A percentile compares a stretch with the other conserved stretches of the same genome.
Evolutionary conservation across 2,113 vertebrate genomes (phyloP).

Genomic region (Axis porcinus): DNA sequence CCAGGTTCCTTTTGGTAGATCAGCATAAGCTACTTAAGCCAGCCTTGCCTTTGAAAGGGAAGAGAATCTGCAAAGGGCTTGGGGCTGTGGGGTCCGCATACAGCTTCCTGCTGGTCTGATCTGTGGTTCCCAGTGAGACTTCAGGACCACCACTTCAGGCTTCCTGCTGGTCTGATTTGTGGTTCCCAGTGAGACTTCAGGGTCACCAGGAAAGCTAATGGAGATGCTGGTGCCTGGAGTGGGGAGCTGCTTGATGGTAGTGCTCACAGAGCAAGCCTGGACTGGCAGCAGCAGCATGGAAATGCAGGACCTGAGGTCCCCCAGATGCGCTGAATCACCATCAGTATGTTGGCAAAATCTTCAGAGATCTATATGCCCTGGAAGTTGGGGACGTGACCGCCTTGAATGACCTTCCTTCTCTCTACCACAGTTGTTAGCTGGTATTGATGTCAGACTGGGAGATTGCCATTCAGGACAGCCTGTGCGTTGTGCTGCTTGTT

Average conservation of each 20-base stretch:
- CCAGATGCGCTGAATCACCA: not conserved
- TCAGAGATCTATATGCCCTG: not conserved
- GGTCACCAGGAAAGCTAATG: not conserved
- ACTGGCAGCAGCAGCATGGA: not conserved
- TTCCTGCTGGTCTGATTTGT: not conserved
- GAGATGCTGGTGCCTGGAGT: not conserved
- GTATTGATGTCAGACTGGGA: too few species aligned
- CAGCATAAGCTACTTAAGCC: accelerated
- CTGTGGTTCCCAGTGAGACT: not conserved
- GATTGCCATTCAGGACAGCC: accelerated
- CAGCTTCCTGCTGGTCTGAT: not conserved
- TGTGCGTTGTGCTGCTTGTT: accelerated
- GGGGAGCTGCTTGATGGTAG: not conserved
- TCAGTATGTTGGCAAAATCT: too few species aligned
- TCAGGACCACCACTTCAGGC: not conserved
- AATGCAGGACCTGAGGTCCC: not conserved
- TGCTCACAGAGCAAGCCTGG: not conserved
- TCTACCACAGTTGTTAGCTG: too few species aligned
- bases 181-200: not conserved
- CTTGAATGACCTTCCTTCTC: not conserved
- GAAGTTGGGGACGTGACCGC: accelerated
- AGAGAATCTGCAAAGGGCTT: not conserved
- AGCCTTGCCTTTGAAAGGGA: not conserved
- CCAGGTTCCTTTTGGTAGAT: not conserved
- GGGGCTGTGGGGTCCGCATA: accelerated